Conservation (phyloP, 1,140 invertebrate genomes). For the Dinoponera quadriceps region DNA sequence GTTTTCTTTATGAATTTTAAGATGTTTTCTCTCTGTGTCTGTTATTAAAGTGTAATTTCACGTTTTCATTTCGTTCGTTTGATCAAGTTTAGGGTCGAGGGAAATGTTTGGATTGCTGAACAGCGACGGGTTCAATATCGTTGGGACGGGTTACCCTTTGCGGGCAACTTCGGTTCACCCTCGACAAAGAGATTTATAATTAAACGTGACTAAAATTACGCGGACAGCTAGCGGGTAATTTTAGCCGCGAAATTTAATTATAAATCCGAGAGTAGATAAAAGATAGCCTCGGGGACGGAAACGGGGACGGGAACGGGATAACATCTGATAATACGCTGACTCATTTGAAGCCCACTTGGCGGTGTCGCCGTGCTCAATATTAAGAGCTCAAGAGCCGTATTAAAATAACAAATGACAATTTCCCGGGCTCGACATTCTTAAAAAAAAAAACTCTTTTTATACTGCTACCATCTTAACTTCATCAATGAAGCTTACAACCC, state of each 20-base stretch:
- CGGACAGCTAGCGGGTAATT: constrained; percentile 10
- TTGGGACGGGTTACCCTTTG: not conserved
- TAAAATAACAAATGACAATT: too few species aligned
- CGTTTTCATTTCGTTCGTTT: not conserved
- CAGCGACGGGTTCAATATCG: not conserved
- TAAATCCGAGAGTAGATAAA: not conserved
- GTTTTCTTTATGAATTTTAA: too few species aligned
- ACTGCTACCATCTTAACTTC: too few species aligned
- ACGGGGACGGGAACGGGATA: too few species aligned
- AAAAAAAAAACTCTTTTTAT: too few species aligned
- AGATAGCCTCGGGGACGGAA: not conserved
- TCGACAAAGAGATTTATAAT: constrained; percentile 43
- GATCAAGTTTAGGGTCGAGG: not conserved
- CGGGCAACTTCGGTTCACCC: not conserved
- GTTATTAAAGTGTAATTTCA: not conserved
- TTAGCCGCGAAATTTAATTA: constrained; percentile 30
- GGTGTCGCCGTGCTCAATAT: too few species aligned
- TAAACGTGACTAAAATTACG: constrained; percentile 28
- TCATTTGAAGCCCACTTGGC: not conserved
- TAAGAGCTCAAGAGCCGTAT: too few species aligned
- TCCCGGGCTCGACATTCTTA: too few species aligned
- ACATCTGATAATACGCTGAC: not conserved
- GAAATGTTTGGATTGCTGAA: not conserved
- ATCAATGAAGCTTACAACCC: too few species aligned
- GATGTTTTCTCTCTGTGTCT: not conserved